phyloP scores from a whole-genome alignment of 2,113 vertebrate species.

The Albula glossodonta region DNA sequence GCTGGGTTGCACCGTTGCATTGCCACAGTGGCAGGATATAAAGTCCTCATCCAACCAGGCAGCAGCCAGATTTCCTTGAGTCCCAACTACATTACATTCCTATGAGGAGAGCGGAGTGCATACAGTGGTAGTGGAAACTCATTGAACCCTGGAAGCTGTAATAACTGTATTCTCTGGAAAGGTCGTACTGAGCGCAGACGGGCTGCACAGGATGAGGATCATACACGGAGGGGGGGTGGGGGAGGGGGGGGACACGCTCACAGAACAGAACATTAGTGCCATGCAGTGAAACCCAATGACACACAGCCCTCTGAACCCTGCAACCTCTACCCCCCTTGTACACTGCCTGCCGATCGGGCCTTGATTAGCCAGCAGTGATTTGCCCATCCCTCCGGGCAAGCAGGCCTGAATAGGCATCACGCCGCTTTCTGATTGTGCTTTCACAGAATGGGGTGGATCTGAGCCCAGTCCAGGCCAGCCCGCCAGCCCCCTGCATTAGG shows the following conservation, averaged over 20 bases:
- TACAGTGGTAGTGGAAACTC: too few relatives aligned
- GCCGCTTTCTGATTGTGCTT: constrained; percentile 44
- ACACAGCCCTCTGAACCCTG: not conserved
- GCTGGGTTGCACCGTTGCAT: too few relatives aligned
- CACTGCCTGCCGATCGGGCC: constrained; percentile 62
- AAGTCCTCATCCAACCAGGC: too few relatives aligned
- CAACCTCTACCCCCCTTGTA: constrained; percentile 15
- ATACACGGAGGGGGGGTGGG: not conserved
- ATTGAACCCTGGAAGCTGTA: too few relatives aligned
- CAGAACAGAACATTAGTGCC: too few relatives aligned
- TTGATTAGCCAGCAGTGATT: constrained; percentile 71
- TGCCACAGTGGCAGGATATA: too few relatives aligned
- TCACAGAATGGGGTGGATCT: constrained; percentile 55
- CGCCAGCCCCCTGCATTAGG: not conserved
- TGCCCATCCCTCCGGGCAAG: constrained; percentile 70
- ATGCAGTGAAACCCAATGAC: not conserved
- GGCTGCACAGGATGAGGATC: not conserved
- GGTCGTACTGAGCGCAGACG: too few relatives aligned
- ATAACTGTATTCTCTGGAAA: not conserved
- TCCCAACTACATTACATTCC: too few relatives aligned
- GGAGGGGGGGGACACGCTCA: not conserved
- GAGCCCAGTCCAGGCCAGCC: constrained; percentile 44
- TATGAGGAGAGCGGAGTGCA: too few relatives aligned
- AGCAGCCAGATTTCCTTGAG: too few relatives aligned
- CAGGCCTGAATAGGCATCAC: constrained; percentile 70